Conservation (phyloP, 2,797 vertebrate genomes). For the Gallinago stenura region DNA sequence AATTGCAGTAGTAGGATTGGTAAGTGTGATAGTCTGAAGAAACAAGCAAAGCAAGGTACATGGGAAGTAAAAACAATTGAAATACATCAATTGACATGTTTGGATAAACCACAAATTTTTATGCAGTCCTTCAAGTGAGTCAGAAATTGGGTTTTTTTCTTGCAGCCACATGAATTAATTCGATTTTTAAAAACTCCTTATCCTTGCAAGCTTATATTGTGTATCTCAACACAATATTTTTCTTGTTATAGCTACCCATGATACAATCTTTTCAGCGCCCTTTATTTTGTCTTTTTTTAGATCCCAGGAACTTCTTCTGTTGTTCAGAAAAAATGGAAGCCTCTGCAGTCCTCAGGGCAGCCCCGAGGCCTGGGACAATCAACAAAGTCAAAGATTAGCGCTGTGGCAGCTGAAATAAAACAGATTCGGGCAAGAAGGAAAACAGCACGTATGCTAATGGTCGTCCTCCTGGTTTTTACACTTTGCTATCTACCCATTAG, state of each 20-base stretch:
- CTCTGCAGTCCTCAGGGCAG: constrained; percentile 83
- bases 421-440: constrained; percentile 92
- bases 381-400: constrained; percentile 83
- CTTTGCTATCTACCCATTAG: constrained; percentile 97
- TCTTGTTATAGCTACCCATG: neutral
- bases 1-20: neutral
- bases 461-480: constrained; percentile 94
- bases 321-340: constrained; percentile 91
- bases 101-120: neutral
- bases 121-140: neutral
- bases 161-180: neutral
- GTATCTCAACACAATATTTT: neutral
- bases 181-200: neutral
- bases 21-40: neutral
- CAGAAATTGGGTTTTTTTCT: neutral
- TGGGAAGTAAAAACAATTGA: neutral
- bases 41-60: neutral
- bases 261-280: neutral
- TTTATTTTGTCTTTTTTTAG: constrained; percentile 72
- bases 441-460: constrained; percentile 96
- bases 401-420: constrained; percentile 93
- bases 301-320: constrained; percentile 94
- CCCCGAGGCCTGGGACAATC: constrained; percentile 78
- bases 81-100: neutral
- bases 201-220: neutral